Base-by-base conservation (phyloP, 2,797 vertebrate species). In the Triplophysa yarkandensis region DNA sequence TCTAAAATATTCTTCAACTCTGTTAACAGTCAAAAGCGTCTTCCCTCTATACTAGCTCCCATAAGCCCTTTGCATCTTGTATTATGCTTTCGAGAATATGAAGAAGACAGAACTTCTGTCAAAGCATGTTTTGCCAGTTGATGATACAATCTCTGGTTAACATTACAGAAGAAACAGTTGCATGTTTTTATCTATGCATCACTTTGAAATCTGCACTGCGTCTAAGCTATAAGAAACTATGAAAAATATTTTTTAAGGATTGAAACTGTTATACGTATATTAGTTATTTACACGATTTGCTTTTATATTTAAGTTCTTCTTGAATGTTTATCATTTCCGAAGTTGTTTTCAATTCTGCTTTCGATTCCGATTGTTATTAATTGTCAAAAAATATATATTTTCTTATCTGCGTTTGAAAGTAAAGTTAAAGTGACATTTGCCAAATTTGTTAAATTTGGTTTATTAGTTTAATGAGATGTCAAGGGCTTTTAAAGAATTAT, bases 1-100 rank as follows among this genome's bases (percentile, higher is more conserved):
- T 48, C 13, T 74, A 27, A 66, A 73, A 58, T 66, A 16, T 39
- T 39, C 25, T 41, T 52, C 32, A 52, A 13, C 34, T 39, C 32
- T 9, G 41, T 66, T 16, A 66, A 74, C 19, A 57, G 39, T 48
- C 28, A 48, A 3, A 0, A 14, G 25, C 14, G 14, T 28, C 6
- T 28, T 13, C 2, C 28, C 6, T 54, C 4, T 55, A 25, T 55
- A 17, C 13, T 16, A 28, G 25, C 25, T 52, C 13, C 25, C 14
- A 28, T 16, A 27, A 28, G 52, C 25, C 52, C 52, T 21, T 5
- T 1, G 14, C 23, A 25, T 54, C 50, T 25, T 55, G 52, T 25
- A 28, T 55, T 27, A 55, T 55, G 6, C 21, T 27, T 27, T 2
- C 27, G 25, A 54, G 11, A 54, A 11, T 55, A 28, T 54, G 14